These are phyloP conservation scores for Platichthys flesus DNA, from an alignment of 2,113 vertebrate genomes.

Conservation along the genomic window DNA sequence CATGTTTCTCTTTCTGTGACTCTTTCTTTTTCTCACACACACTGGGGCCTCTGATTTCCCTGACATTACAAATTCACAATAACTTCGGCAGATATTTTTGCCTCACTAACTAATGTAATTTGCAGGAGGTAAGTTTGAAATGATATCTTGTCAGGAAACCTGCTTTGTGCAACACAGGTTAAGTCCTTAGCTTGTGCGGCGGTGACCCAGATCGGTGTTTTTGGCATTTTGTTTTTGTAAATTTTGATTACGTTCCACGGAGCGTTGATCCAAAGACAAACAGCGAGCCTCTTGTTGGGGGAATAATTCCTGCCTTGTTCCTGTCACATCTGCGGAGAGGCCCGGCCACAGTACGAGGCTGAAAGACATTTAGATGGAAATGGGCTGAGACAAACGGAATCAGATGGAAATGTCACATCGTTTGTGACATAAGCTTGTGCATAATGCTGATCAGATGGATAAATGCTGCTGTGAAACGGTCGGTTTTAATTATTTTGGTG, in stretches of 20 bases:
- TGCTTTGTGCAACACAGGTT: conserved; percentile 54
- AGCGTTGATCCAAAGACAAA: conserved; percentile 67
- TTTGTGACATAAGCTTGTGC: conserved; percentile 27
- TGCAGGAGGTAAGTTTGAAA: conserved; percentile 46
- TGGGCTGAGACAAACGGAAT: conserved; percentile 49
- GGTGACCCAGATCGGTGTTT: conserved; percentile 41
- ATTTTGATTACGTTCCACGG: conserved; percentile 72
- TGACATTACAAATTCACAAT: conserved; percentile 21
- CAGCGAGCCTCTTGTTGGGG: conserved; percentile 61
- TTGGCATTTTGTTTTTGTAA: conserved; percentile 52
- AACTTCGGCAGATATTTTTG: conserved; percentile 53
- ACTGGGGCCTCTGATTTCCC: not conserved
- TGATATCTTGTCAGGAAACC: conserved; percentile 53
- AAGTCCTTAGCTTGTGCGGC: conserved; percentile 39
- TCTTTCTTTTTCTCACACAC: conserved; percentile 21
- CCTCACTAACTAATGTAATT: conserved; percentile 47
- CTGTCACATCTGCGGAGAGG: conserved; percentile 57
- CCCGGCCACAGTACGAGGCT: conserved; percentile 30
- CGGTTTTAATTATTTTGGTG: conserved; percentile 19
- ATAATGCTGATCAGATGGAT: conserved; percentile 19
- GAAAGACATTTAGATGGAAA: conserved; percentile 63
- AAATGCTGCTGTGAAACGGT: conserved; percentile 12
- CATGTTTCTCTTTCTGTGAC: not conserved
- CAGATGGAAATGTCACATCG: conserved; percentile 36
- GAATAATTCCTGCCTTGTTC: conserved; percentile 74